A percentile compares a stretch with the other conserved stretches of the same genome.
Evolutionary conservation across 2,113 vertebrate genomes (phyloP).

Genomic region (Lates calcarifer): DNA sequence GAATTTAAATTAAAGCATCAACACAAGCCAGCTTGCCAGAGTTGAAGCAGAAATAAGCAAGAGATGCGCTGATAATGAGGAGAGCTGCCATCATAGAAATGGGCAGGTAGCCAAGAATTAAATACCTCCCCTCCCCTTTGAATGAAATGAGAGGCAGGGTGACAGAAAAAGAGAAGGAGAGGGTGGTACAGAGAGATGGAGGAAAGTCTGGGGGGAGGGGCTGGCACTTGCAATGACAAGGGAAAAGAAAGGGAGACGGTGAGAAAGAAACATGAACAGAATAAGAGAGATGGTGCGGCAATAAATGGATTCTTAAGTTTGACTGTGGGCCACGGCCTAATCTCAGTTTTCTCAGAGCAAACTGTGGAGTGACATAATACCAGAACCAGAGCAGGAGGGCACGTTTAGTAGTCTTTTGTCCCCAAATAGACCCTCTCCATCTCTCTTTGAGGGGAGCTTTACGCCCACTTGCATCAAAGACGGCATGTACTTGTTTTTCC

Average conservation of each 20-base stretch:
- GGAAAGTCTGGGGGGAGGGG: slow-evolving; percentile 44
- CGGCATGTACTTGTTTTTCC: slow-evolving; percentile 65
- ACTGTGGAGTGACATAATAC: slow-evolving; percentile 38
- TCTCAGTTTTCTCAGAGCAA: slow-evolving; percentile 13
- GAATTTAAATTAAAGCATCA: slow-evolving; percentile 21
- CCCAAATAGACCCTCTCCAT: slow-evolving; percentile 61
- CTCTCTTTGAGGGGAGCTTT: slow-evolving; percentile 64
- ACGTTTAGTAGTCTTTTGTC: slow-evolving; percentile 69
- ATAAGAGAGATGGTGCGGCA: slow-evolving; percentile 6
- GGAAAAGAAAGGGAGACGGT: slow-evolving; percentile 36
- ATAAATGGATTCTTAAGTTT: slow-evolving; percentile 41
- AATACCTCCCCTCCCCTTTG: slow-evolving; percentile 78
- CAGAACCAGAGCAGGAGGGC: slow-evolving; percentile 41
- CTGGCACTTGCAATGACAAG: slow-evolving; percentile 22
- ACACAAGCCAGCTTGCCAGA: slow-evolving; percentile 14
- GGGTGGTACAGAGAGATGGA: slow-evolving; percentile 27
- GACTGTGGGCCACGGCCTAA: slow-evolving; percentile 11
- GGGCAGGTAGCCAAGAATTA: slow-evolving; percentile 83
- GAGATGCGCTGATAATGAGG: slow-evolving; percentile 66
- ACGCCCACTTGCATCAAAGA: slow-evolving; percentile 67
- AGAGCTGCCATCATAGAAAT: slow-evolving; percentile 61
- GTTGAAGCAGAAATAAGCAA: slow-evolving; percentile 49
- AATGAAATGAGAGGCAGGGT: slow-evolving; percentile 61
- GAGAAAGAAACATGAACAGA: slow-evolving; percentile 35
- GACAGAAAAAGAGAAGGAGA: slow-evolving; percentile 47